Evolutionary conservation across 2,888 invertebrate genomes (phyloP).

Genomic region (Drosophila paranaensis): DNA sequence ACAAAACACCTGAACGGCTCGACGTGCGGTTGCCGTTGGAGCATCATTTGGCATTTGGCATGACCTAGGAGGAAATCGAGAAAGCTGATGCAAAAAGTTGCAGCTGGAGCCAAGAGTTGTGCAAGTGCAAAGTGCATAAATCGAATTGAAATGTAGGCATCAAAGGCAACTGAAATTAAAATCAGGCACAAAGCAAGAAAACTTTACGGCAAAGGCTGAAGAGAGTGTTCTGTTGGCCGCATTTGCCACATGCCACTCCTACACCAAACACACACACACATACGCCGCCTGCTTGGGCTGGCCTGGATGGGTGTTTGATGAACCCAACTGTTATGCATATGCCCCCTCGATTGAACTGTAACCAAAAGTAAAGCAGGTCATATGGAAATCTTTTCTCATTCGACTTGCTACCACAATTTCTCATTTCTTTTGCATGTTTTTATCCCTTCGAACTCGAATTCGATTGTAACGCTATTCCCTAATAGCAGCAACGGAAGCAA

Average conservation of each 20-base stretch:
- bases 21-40: constrained; percentile 19
- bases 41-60: constrained; percentile 8
- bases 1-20: constrained; percentile 21
- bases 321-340: constrained; percentile 30
- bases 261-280: not conserved
- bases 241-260: constrained; percentile 29
- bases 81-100: not conserved
- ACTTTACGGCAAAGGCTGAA: constrained; percentile 10
- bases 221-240: constrained; percentile 30
- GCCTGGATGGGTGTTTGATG: constrained; percentile 24
- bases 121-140: constrained; percentile 50
- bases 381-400: constrained; percentile 63
- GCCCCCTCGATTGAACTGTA: constrained; percentile 31
- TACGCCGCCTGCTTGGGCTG: not conserved
- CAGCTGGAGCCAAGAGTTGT: constrained; percentile 12
- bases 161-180: constrained; percentile 58
- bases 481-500: not conserved
- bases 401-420: constrained; percentile 30
- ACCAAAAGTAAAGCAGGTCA: constrained; percentile 70
- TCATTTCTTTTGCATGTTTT: constrained; percentile 27
- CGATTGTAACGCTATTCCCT: constrained; percentile 5
- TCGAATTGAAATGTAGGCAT: constrained; percentile 58
- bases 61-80: constrained; percentile 4
- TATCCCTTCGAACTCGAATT: not conserved
- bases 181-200: constrained; percentile 39